Percentiles rank a stretch among this genome's conserved stretches.
Evolutionary conservation across 2,113 vertebrate species (phyloP).

Genomic region (Willisornis vidua): DNA sequence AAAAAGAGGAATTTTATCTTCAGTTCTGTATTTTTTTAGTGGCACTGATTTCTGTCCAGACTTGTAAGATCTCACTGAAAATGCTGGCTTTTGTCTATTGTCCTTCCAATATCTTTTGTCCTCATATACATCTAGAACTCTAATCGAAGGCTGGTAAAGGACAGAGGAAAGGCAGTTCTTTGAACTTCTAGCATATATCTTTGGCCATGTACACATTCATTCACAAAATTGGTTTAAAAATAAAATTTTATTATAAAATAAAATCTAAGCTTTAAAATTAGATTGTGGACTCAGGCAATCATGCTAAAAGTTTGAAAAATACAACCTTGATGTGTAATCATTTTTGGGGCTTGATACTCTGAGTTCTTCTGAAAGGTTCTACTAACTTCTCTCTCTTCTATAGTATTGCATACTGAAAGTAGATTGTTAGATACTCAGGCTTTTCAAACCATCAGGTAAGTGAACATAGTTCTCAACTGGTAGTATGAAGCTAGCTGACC

Average conservation of each 20-base stretch:
- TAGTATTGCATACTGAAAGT: background rate
- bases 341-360: background rate
- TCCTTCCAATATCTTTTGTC: background rate
- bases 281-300: background rate
- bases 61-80: background rate
- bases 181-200: background rate
- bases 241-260: background rate
- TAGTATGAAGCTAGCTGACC: too few relatives aligned
- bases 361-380: background rate
- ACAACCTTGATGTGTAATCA: background rate
- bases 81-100: background rate
- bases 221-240: background rate
- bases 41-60: background rate
- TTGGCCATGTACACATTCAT: rapidly evolving
- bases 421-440: background rate
- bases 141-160: background rate
- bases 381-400: background rate
- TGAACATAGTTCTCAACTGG: background rate
- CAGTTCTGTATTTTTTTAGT: background rate
- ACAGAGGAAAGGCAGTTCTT: background rate
- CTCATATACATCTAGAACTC: background rate
- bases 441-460: background rate
- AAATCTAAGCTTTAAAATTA: background rate
- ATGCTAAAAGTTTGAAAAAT: background rate
- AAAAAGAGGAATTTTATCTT: rapidly evolving